Evolutionary conservation across 2,113 vertebrate genomes (phyloP).

Genomic region (Platysteira castanea): DNA sequence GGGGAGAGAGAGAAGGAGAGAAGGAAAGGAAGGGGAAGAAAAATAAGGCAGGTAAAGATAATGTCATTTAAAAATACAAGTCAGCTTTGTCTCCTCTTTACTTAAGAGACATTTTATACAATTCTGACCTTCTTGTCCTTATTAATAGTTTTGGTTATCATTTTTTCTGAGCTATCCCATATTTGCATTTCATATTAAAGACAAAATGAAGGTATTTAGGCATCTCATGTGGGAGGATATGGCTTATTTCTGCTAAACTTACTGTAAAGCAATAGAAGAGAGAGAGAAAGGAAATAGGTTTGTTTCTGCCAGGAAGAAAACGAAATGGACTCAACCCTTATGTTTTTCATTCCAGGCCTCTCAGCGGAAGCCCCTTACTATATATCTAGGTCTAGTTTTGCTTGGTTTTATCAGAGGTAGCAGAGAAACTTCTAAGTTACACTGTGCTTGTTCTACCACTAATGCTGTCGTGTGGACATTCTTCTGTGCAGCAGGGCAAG

Average conservation of each 20-base stretch:
- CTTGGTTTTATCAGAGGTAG: background rate
- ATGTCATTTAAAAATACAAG: background rate
- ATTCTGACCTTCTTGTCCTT: background rate
- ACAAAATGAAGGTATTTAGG: background rate
- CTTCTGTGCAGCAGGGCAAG: background rate
- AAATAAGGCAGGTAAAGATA: background rate
- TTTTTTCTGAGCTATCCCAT: background rate
- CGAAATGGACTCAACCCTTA: background rate
- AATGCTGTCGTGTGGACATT: background rate
- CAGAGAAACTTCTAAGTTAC: background rate
- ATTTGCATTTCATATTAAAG: background rate
- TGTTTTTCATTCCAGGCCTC: background rate
- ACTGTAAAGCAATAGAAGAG: background rate
- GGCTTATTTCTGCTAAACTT: background rate
- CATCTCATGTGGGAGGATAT: background rate
- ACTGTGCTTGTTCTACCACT: background rate
- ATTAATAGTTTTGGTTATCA: background rate
- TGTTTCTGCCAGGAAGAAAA: background rate
- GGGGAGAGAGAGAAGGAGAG: background rate
- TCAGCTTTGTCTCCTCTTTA: background rate
- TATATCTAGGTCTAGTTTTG: background rate
- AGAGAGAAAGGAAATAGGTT: background rate
- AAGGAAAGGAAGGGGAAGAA: background rate
- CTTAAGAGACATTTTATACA: background rate
- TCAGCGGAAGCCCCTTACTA: background rate